A percentile compares a stretch with the other conserved stretches of the same genome.
Conservation (phyloP, 2,888 invertebrate genomes). For the Alitta virens region DNA sequence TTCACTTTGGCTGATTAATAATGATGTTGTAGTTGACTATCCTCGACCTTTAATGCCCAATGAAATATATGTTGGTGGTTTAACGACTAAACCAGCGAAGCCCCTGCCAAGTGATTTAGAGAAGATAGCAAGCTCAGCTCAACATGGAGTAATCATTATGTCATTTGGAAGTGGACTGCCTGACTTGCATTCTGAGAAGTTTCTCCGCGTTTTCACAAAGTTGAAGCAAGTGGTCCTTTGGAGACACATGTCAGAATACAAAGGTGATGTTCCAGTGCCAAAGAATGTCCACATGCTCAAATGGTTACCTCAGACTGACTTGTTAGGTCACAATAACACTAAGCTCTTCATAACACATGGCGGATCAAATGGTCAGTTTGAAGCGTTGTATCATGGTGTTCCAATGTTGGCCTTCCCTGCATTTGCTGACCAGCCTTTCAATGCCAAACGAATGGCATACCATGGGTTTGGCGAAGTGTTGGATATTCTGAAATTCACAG, state of each 20-base stretch:
- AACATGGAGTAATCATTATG: background rate
- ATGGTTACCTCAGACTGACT: slow-evolving; percentile 7
- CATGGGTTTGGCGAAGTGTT: background rate
- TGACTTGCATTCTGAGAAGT: background rate
- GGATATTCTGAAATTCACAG: background rate
- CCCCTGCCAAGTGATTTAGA: background rate
- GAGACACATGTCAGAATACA: background rate
- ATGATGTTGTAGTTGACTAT: background rate
- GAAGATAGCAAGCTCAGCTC: background rate
- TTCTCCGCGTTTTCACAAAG: background rate
- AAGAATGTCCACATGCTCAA: background rate
- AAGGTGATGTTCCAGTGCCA: background rate
- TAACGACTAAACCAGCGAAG: slow-evolving; percentile 5
- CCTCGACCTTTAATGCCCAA: slow-evolving; percentile 6
- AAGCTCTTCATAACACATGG: slow-evolving; percentile 2
- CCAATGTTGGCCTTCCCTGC: background rate
- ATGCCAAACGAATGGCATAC: background rate
- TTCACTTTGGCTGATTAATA: background rate
- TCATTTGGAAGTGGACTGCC: background rate
- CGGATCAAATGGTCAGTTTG: background rate
- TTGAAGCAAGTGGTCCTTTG: background rate
- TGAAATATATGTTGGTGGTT: background rate
- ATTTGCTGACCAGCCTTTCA: slow-evolving; percentile 1
- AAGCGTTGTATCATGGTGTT: slow-evolving; percentile 7
- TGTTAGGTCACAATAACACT: slow-evolving; percentile 1